Conservation (phyloP, 2,113 vertebrate species). For the Protobothrops flavoviridis region DNA sequence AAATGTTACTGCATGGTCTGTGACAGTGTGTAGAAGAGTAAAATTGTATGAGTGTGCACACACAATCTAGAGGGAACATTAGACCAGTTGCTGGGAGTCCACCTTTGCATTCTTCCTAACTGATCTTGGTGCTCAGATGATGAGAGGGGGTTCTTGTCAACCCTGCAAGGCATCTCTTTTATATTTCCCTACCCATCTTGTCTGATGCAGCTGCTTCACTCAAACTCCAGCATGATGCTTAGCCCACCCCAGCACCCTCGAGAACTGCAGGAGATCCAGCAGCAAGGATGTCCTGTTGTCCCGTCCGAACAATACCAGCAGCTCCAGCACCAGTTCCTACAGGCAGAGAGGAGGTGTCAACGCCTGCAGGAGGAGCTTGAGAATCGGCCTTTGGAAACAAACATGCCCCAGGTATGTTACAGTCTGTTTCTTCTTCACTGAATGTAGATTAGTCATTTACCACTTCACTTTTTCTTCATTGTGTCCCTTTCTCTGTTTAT, state of each 20-base stretch:
- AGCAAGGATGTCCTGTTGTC: slow-evolving; percentile 72
- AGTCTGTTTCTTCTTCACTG: neutral
- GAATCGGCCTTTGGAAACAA: slow-evolving; percentile 69
- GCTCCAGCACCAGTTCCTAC: slow-evolving; percentile 77
- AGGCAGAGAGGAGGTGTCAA: slow-evolving; percentile 75
- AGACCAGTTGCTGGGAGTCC: neutral
- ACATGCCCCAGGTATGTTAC: slow-evolving; percentile 79
- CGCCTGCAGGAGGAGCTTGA: slow-evolving; percentile 77
- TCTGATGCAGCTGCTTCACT: slow-evolving; percentile 65
- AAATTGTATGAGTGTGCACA: neutral
- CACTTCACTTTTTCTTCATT: neutral
- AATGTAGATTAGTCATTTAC: neutral
- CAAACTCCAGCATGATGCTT: slow-evolving; percentile 65
- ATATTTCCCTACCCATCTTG: neutral
- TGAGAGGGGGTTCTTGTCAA: neutral
- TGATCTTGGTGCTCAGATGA: neutral
- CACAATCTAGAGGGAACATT: neutral
- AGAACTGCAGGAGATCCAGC: slow-evolving; percentile 65
- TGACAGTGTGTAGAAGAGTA: neutral
- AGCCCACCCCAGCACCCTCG: slow-evolving; percentile 57
- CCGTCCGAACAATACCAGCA: slow-evolving; percentile 81
- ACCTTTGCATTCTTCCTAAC: neutral
- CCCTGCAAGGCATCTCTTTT: neutral
- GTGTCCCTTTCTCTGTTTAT: slow-evolving; percentile 59
- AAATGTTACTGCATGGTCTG: neutral